Conservation (phyloP, 2,888 invertebrate genomes). For the Dasypolia templi region DNA sequence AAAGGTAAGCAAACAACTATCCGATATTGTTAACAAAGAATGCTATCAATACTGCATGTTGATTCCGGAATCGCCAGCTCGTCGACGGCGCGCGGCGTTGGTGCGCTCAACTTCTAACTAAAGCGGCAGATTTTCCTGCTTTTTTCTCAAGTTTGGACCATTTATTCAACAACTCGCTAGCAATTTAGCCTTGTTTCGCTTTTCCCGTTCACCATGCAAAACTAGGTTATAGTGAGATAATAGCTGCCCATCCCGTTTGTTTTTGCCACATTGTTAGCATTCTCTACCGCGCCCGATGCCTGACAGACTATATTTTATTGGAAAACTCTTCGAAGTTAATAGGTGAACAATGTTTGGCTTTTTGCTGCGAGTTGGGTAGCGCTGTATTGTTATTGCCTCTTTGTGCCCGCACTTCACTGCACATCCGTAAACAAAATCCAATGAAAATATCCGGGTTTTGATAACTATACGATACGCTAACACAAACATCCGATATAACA, state of each 20-base stretch:
- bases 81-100: slow-evolving; percentile 5
- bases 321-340: slow-evolving; percentile 75
- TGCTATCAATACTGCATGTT: slow-evolving; percentile 48
- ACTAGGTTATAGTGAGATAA: slow-evolving; percentile 84
- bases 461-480: slow-evolving; percentile 49
- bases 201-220: slow-evolving; percentile 73
- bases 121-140: slow-evolving; percentile 58
- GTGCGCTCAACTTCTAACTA: slow-evolving; percentile 59
- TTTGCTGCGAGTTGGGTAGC: slow-evolving; percentile 34
- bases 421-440: slow-evolving; percentile 55
- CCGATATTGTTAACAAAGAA: slow-evolving; percentile 42
- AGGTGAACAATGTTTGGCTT: slow-evolving; percentile 66
- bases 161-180: slow-evolving; percentile 75
- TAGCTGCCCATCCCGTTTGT: slow-evolving; percentile 77
- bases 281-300: slow-evolving; percentile 71
- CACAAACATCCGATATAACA: slow-evolving; percentile 61
- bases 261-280: slow-evolving; percentile 80
- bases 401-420: slow-evolving; percentile 44
- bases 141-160: slow-evolving; percentile 68
- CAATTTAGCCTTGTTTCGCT: slow-evolving; percentile 77
- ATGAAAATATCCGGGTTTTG: slow-evolving; percentile 56
- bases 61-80: slow-evolving; percentile 40
- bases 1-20: slow-evolving; percentile 51
- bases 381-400: slow-evolving; percentile 56
- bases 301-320: slow-evolving; percentile 70